Evolutionary conservation across 2,888 invertebrate genomes (phyloP).

Genomic region (Campoplex capitator): DNA sequence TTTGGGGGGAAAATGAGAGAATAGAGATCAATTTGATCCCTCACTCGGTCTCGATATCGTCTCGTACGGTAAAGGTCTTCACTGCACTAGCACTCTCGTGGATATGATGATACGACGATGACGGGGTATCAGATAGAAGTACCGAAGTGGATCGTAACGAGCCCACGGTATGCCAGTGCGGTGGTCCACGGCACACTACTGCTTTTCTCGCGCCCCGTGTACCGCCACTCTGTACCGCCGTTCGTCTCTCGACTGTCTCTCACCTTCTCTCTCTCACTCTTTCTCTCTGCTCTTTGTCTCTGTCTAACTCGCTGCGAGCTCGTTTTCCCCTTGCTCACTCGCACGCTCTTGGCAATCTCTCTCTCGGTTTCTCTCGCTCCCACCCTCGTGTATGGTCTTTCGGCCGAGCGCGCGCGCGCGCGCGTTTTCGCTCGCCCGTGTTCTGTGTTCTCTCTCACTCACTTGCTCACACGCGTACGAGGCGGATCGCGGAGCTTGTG

Average conservation of each 20-base stretch:
- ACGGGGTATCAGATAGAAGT: conserved; percentile 76
- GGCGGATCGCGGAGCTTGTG: conserved; percentile 58
- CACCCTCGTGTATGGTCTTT: conserved; percentile 60
- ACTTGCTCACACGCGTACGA: conserved; percentile 64
- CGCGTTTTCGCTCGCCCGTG: conserved; percentile 57
- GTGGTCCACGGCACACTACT: conserved; percentile 89
- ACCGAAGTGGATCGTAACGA: conserved; percentile 83
- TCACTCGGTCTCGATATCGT: conserved; percentile 23
- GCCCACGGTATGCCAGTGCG: conserved; percentile 85
- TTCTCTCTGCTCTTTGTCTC: conserved; percentile 75
- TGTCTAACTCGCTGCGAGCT: conserved; percentile 65
- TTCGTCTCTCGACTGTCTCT: conserved; percentile 86
- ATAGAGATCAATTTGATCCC: conserved; percentile 40
- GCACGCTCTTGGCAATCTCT: conserved; percentile 67
- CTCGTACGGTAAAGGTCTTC: conserved; percentile 73
- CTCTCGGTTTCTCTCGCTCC: conserved; percentile 69
- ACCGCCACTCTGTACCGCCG: conserved; percentile 86
- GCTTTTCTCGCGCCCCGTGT: conserved; percentile 87
- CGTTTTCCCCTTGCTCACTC: conserved; percentile 71
- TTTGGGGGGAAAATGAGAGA: conserved; percentile 13
- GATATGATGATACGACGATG: conserved; percentile 77
- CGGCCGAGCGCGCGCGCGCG: conserved; percentile 55
- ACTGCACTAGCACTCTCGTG: conserved; percentile 82
- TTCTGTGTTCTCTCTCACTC: conserved; percentile 40
- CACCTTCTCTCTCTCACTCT: conserved; percentile 69